phyloP scores from a whole-genome alignment of 2,888 invertebrate genomes.

The Dolomedes plantarius region DNA sequence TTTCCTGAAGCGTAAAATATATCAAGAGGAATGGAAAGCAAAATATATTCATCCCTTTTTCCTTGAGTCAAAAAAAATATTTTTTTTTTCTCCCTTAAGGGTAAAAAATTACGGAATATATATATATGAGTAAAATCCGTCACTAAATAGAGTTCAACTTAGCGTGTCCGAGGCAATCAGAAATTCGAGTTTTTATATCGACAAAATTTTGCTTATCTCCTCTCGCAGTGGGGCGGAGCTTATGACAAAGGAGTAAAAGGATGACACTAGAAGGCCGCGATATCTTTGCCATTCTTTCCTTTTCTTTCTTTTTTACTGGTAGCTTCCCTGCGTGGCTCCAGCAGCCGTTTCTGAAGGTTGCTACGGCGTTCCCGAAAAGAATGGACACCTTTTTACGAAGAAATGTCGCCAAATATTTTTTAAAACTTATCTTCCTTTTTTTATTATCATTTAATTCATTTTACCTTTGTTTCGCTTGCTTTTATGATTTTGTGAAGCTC shows the following conservation, averaged over 20 bases:
- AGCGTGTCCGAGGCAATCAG: conserved; percentile 60
- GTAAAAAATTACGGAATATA: conserved; percentile 9
- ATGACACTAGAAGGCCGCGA: conserved; percentile 43
- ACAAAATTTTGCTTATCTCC: conserved; percentile 34
- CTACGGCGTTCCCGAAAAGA: background rate
- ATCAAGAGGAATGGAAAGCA: conserved; percentile 51
- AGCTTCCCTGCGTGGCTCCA: background rate
- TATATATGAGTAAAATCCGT: conserved; percentile 37
- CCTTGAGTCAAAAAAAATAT: background rate
- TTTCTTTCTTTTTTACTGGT: background rate
- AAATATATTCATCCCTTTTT: conserved; percentile 47
- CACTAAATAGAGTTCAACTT: conserved; percentile 56
- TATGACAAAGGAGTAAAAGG: conserved; percentile 53
- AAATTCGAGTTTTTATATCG: conserved; percentile 36
- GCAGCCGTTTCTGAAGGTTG: background rate
- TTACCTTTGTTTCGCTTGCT: too few species aligned
- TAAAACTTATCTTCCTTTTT: too few species aligned
- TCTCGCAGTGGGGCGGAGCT: conserved; percentile 18
- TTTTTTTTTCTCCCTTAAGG: too few species aligned
- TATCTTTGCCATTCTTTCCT: conserved; percentile 4
- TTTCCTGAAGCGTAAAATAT: conserved; percentile 38
- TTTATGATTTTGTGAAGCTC: too few species aligned
- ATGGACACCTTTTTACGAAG: too few species aligned
- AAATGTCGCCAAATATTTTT: too few species aligned
- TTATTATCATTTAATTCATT: too few species aligned